phyloP scores from a whole-genome alignment of 2,888 invertebrate genomes.

The Spisula subtruncata region DNA sequence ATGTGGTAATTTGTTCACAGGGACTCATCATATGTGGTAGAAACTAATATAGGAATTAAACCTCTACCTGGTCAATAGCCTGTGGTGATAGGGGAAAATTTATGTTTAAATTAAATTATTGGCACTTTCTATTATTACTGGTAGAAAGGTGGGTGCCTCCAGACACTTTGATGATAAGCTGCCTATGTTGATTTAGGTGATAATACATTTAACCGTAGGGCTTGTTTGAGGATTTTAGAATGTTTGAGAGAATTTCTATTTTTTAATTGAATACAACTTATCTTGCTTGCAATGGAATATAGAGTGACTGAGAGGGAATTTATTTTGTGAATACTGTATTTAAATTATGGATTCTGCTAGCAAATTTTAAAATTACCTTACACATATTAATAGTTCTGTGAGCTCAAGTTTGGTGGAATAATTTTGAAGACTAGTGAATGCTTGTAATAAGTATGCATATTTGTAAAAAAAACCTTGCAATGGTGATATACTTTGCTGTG shows the following conservation, averaged over 20 bases:
- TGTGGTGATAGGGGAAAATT: not conserved
- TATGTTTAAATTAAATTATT: conserved; percentile 17
- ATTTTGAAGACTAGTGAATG: no score
- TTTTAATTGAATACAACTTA: not conserved
- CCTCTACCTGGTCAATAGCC: not conserved
- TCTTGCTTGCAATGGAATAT: not conserved
- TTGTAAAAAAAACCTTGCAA: no score
- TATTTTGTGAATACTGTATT: no score
- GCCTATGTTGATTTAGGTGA: not conserved
- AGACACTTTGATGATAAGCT: not conserved
- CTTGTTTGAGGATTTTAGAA: not conserved
- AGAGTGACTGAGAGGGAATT: not conserved
- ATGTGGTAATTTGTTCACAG: no score
- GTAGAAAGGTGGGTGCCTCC: no score
- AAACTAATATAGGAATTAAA: not conserved
- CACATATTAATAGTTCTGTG: no score
- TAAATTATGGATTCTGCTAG: no score
- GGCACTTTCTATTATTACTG: not conserved
- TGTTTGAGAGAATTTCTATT: not conserved
- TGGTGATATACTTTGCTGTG: no score
- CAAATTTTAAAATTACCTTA: no score
- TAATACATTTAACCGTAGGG: not conserved
- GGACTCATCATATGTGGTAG: no score
- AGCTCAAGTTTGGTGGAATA: no score
- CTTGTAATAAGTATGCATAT: no score